These are phyloP conservation scores for human (Homo sapiens) DNA, from an alignment of 2,113 vertebrate genomes.

Conservation along the genomic window GRCh38 chr9:9300001-9300500, in stretches of 20 bases:
- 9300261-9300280: background rate
- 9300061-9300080: background rate
- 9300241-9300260: background rate
- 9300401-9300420: background rate
- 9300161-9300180: background rate
- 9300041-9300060: background rate
- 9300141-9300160: background rate
- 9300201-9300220: background rate
- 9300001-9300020: background rate
- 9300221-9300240: background rate
- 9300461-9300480: background rate
- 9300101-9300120: background rate
- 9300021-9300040: background rate
- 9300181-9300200: background rate
- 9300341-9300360: background rate
- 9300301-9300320: background rate
- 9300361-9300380: background rate
- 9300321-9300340: background rate
- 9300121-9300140: background rate
- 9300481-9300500: background rate
- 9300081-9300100: background rate
- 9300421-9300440: background rate
- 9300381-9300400: background rate
- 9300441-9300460: background rate
- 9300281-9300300: background rate